A percentile compares a stretch with the other conserved stretches of the same genome.
These are phyloP conservation scores for Chrysoperla carnea DNA, from an alignment of 1,140 invertebrate species.

Conservation along the genomic window DNA sequence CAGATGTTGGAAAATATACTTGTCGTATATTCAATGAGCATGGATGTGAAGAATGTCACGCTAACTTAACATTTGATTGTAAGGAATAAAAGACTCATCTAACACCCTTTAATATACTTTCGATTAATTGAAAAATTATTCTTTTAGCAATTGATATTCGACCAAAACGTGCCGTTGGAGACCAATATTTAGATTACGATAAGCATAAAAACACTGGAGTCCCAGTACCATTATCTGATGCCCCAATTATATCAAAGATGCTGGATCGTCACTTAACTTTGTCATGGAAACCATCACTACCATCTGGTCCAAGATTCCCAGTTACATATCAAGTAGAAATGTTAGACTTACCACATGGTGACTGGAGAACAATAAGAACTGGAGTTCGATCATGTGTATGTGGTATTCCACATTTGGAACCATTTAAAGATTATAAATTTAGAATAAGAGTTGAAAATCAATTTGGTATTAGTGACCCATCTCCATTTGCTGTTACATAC, in stretches of 20 bases:
- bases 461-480: constrained; percentile 92
- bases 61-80: constrained; percentile 69
- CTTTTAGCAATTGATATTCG: constrained; percentile 45
- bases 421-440: constrained; percentile 82
- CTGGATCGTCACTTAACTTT: constrained; percentile 67
- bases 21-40: constrained; percentile 67
- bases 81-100: constrained; percentile 17
- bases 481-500: constrained; percentile 67
- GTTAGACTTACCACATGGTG: constrained; percentile 71
- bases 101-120: neutral
- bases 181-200: constrained; percentile 71
- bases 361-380: constrained; percentile 68
- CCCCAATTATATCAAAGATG: constrained; percentile 78
- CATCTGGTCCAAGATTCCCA: constrained; percentile 56
- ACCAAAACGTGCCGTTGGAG: constrained; percentile 48
- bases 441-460: constrained; percentile 88
- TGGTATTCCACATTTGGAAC: constrained; percentile 66
- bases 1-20: constrained; percentile 68
- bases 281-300: constrained; percentile 82
- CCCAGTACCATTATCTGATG: constrained; percentile 67
- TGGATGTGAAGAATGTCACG: constrained; percentile 66
- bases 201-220: constrained; percentile 64
- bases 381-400: constrained; percentile 69
- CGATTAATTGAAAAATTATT: neutral
- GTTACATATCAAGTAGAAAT: constrained; percentile 91